These are phyloP conservation scores for Rostratula benghalensis DNA, from an alignment of 2,113 vertebrate species.

Conservation along the genomic window DNA sequence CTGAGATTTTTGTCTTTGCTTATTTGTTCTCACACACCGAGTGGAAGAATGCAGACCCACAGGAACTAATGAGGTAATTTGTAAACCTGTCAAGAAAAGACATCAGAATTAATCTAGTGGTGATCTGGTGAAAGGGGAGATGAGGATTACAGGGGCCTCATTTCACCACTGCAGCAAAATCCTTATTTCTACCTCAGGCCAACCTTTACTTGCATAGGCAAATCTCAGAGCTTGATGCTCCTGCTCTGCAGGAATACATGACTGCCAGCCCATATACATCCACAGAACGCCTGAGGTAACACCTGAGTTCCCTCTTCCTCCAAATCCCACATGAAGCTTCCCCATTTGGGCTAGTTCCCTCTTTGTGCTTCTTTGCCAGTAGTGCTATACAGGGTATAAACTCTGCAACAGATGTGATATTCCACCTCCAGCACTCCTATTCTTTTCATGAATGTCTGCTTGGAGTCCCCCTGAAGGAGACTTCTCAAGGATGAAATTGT, in stretches of 20 bases:
- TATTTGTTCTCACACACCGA: not conserved
- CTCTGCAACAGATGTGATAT: not conserved
- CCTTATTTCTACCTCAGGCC: not conserved
- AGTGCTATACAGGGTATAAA: not conserved
- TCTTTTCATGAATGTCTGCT: not conserved
- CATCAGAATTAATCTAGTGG: conserved; percentile 38
- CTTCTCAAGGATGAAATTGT: conserved; percentile 14
- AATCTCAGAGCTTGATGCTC: not conserved
- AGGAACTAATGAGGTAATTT: conserved; percentile 63
- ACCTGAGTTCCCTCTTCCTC: not conserved
- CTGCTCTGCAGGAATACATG: not conserved
- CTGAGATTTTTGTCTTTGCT: conserved; percentile 42
- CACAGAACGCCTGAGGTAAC: not conserved
- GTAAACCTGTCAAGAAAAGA: conserved; percentile 41
- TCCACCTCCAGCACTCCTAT: not conserved
- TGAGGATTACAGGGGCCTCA: not conserved
- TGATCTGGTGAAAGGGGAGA: not conserved
- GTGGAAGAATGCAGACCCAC: conserved; percentile 29
- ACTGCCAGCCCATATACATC: not conserved
- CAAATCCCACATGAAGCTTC: not conserved
- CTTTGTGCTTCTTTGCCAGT: not conserved
- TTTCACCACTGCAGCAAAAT: not conserved
- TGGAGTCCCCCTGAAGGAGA: not conserved
- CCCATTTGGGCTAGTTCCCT: not conserved
- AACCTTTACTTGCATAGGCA: not conserved